These are phyloP conservation scores for Hipparchia semele DNA, from an alignment of 2,888 invertebrate species.

Conservation along the genomic window DNA sequence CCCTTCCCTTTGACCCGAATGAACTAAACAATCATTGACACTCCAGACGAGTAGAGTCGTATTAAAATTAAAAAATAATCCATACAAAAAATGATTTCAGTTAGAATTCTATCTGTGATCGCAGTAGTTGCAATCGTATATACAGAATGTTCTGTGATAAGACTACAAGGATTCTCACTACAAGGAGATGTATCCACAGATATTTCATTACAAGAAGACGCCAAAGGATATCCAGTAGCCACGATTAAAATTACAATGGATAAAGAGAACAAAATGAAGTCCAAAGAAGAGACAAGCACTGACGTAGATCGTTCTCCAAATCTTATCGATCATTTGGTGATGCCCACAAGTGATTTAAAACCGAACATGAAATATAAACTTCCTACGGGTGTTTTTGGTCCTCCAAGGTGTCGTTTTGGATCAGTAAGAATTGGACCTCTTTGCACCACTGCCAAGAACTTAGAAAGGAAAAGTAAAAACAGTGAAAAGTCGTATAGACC, in stretches of 20 bases:
- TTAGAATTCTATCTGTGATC: background rate
- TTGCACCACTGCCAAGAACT: background rate
- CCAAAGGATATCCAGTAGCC: conserved; percentile 19
- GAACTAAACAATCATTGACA: background rate
- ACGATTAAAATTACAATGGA: conserved; percentile 30
- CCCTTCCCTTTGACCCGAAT: background rate
- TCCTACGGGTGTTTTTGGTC: conserved; percentile 8
- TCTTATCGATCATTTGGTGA: conserved; percentile 23
- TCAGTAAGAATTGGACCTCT: conserved; percentile 27
- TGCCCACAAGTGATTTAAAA: conserved; percentile 7
- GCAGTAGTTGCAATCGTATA: conserved; percentile 11
- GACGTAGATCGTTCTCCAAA: background rate
- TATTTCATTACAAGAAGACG: conserved; percentile 33
- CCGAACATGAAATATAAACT: conserved; percentile 26
- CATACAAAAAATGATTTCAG: conserved; percentile 5
- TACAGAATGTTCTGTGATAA: conserved; percentile 37
- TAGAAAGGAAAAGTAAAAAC: background rate
- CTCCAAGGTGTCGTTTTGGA: conserved; percentile 24
- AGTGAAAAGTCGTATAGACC: no score
- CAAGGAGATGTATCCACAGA: conserved; percentile 32
- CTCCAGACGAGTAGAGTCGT: background rate
- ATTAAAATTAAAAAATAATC: background rate
- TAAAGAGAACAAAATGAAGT: conserved; percentile 6
- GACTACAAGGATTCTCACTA: conserved; percentile 33
- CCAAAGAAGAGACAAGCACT: background rate